phyloP scores from a whole-genome alignment of 2,888 invertebrate species.

The Callyntrura guangdongensis region DNA sequence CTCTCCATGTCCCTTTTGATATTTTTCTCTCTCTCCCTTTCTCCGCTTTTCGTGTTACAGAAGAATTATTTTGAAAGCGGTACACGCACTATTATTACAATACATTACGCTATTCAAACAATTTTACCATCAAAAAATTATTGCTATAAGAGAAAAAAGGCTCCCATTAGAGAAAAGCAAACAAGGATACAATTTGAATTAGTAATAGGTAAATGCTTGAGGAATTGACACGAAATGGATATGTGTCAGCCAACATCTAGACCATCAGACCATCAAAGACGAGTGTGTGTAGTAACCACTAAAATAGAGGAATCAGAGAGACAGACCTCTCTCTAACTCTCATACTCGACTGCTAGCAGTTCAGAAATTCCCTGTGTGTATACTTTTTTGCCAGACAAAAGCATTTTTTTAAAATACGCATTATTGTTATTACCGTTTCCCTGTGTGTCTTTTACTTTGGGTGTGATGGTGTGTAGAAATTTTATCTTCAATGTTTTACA shows the following conservation, averaged over 20 bases:
- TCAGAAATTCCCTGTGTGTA: not conserved
- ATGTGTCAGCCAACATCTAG: conserved; percentile 16
- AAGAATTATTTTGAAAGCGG: conserved; percentile 65
- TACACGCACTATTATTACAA: conserved; percentile 48
- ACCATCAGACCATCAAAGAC: not conserved
- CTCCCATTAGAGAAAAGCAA: conserved; percentile 48
- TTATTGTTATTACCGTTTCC: not conserved
- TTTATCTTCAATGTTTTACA: not conserved
- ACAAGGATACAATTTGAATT: conserved; percentile 45
- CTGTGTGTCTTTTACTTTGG: not conserved
- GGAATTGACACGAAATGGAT: conserved; percentile 57
- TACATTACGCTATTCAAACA: conserved; percentile 49
- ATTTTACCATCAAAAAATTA: conserved; percentile 59
- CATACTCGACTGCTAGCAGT: not conserved
- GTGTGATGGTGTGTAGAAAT: too few relatives aligned
- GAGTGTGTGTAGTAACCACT: not conserved
- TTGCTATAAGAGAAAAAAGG: conserved; percentile 5
- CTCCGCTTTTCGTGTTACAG: conserved; percentile 53
- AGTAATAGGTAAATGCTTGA: conserved; percentile 17
- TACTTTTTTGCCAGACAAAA: conserved; percentile 11
- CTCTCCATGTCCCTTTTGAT: conserved; percentile 9
- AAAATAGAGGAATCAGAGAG: not conserved
- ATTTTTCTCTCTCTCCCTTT: not conserved
- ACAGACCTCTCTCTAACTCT: not conserved
- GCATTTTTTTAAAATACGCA: not conserved